Conservation (phyloP, 2,797 vertebrate genomes). For the Chromis chromis region DNA sequence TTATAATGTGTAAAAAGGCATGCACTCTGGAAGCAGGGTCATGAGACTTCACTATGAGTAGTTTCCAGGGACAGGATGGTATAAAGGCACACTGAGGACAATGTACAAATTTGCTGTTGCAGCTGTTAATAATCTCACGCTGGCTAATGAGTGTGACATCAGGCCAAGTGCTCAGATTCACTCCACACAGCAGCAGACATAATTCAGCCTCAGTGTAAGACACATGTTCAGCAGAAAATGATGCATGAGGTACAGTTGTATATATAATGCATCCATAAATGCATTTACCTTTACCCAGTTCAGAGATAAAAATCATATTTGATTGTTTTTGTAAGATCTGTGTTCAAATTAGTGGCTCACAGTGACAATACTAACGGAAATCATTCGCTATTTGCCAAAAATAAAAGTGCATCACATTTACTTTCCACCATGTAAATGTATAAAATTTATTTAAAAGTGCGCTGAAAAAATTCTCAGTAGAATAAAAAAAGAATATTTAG, state of each 20-base stretch:
- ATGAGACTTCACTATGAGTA: conserved; percentile 19
- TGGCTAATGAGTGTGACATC: conserved; percentile 30
- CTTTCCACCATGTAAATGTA: too few relatives aligned
- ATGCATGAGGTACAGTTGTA: too few relatives aligned
- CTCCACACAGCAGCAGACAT: not conserved
- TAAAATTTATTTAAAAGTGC: not conserved
- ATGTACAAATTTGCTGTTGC: conserved; percentile 17
- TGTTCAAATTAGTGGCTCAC: too few relatives aligned
- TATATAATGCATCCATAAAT: not conserved
- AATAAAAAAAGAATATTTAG: too few relatives aligned
- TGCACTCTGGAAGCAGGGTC: not conserved
- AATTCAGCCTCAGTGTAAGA: not conserved
- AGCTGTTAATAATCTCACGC: conserved; percentile 45
- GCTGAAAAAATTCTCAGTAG: not conserved
- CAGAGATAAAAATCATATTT: too few relatives aligned
- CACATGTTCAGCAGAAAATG: not conserved
- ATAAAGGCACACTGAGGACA: not conserved
- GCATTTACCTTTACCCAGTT: too few relatives aligned
- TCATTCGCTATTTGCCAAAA: not conserved
- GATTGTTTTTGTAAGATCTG: too few relatives aligned
- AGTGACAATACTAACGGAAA: not conserved
- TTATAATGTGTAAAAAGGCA: too few relatives aligned
- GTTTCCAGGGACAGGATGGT: not conserved
- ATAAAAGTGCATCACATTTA: not conserved
- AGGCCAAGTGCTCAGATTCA: not conserved